phyloP scores from a whole-genome alignment of 2,888 invertebrate species.

The Lottia gigantea region DNA sequence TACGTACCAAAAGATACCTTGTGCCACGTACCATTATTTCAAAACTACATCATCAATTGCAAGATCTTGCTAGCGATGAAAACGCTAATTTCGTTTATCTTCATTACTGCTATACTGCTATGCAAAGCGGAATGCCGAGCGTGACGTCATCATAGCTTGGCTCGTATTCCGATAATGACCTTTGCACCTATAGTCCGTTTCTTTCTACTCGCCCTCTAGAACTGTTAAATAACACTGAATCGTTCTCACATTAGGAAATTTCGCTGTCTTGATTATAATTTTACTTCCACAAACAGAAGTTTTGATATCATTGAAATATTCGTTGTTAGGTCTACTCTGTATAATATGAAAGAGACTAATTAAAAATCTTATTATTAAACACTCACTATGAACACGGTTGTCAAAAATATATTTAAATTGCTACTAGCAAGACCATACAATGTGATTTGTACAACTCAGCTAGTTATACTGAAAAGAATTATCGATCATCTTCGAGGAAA shows the following conservation, averaged over 20 bases:
- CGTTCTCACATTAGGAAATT: no score
- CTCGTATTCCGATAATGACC: slow-evolving; percentile 14
- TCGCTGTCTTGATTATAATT: no score
- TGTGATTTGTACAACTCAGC: no score
- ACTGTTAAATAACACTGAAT: no score
- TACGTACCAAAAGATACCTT: slow-evolving; percentile 99
- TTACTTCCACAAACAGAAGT: no score
- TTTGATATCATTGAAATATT: no score
- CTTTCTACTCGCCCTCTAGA: neutral
- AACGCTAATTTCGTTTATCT: slow-evolving; percentile 27
- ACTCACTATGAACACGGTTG: no score
- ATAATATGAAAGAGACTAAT: no score
- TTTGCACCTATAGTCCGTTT: slow-evolving; percentile 22
- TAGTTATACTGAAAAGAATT: neutral
- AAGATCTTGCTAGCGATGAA: slow-evolving; percentile 28
- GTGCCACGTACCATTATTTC: slow-evolving; percentile 96
- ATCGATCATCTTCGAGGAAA: neutral
- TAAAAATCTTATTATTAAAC: no score
- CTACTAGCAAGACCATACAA: no score
- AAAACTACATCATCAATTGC: slow-evolving; percentile 34
- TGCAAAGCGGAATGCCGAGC: slow-evolving; percentile 11
- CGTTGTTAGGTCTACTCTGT: no score
- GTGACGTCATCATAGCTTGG: slow-evolving; percentile 22
- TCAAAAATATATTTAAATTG: no score
- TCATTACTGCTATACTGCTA: slow-evolving; percentile 11